Evolutionary conservation across 2,113 vertebrate genomes (phyloP).

Genomic region (Psammodynastes pulverulentus): DNA sequence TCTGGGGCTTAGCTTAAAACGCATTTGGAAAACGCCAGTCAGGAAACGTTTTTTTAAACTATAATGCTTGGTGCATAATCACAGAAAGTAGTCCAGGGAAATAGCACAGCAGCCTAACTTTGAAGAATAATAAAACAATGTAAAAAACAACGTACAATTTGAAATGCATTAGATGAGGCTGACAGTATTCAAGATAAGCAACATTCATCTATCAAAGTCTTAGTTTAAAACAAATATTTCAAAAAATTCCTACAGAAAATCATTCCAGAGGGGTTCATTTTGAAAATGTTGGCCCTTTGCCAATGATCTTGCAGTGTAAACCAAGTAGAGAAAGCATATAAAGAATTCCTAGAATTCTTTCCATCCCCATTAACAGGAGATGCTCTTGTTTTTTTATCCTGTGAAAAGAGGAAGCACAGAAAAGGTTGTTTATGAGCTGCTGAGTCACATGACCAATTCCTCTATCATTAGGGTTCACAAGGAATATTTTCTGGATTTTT

Average conservation of each 20-base stretch:
- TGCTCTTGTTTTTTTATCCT: neutral
- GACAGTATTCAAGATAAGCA: neutral
- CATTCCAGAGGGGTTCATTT: neutral
- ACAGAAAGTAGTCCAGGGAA: neutral
- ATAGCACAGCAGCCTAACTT: neutral
- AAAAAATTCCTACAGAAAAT: neutral
- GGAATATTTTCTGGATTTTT: neutral
- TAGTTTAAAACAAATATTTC: neutral
- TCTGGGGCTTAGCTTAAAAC: neutral
- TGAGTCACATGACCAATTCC: neutral
- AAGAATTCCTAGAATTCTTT: neutral
- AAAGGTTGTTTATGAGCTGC: neutral
- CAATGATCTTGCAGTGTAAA: neutral
- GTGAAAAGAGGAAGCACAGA: neutral
- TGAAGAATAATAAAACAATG: neutral
- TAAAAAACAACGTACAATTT: neutral
- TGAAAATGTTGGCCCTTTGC: neutral
- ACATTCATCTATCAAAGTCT: neutral
- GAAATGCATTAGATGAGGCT: neutral
- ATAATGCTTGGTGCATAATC: neutral
- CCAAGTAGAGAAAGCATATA: neutral
- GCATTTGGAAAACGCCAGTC: neutral
- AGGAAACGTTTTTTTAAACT: neutral
- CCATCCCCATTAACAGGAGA: neutral
- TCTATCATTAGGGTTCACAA: neutral